Evolutionary conservation across 2,797 vertebrate genomes (phyloP).

Genomic region (Sebastes hubbsi): DNA sequence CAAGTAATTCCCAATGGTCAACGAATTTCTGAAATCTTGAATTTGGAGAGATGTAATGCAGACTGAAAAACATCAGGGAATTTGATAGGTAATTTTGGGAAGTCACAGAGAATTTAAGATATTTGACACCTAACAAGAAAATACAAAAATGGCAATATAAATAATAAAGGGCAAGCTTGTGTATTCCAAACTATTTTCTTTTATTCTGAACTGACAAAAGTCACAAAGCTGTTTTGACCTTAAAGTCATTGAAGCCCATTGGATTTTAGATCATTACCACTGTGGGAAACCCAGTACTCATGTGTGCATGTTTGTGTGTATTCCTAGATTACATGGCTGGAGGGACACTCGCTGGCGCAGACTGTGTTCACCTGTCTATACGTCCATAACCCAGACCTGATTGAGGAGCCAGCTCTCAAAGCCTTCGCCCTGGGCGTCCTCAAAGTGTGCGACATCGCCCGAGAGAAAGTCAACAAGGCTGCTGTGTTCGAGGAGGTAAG

Average conservation of each 20-base stretch:
- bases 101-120: neutral
- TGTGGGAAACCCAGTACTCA: neutral
- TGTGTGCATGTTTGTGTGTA: conserved; percentile 12
- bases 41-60: neutral
- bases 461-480: conserved; percentile 99
- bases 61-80: neutral
- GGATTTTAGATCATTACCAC: neutral
- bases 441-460: conserved; percentile 97
- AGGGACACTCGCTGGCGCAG: conserved; percentile 98
- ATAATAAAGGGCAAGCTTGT: neutral
- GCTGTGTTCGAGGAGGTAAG: conserved; percentile 98
- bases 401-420: conserved; percentile 97
- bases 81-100: neutral
- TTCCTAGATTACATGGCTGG: conserved; percentile 96
- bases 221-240: neutral
- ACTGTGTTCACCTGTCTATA: conserved; percentile 99
- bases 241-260: neutral
- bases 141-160: neutral
- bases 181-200: neutral
- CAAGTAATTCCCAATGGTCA: neutral
- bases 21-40: neutral
- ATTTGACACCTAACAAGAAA: neutral
- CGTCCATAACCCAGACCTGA: conserved; percentile 97
- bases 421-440: conserved; percentile 96
- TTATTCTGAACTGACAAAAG: neutral